phyloP scores from a whole-genome alignment of 2,113 vertebrate species.

The Istiophorus platypterus region DNA sequence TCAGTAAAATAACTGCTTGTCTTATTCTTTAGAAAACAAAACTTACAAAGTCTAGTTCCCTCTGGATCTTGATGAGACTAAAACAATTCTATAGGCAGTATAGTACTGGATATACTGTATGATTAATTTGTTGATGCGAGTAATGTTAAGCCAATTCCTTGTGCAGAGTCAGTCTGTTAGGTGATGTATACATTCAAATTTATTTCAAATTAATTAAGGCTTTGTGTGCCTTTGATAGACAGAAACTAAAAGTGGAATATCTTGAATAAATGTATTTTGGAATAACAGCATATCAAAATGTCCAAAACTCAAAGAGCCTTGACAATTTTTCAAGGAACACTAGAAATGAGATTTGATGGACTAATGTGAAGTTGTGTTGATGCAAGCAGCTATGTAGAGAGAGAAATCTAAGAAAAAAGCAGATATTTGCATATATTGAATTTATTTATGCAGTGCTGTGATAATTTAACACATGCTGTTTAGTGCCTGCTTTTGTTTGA shows the following conservation, averaged over 20 bases:
- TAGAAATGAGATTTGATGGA: background rate
- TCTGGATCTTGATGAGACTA: no score
- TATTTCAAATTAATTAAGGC: background rate
- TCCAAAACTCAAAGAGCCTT: background rate
- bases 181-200: background rate
- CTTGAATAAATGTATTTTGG: background rate
- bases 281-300: background rate
- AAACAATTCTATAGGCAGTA: no score
- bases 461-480: slow-evolving; percentile 17
- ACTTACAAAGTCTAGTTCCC: no score
- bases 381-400: background rate
- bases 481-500: slow-evolving; percentile 15
- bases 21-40: no score
- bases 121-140: no score
- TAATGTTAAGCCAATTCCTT: no score
- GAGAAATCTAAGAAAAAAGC: background rate
- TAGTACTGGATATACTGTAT: no score
- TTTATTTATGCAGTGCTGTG: slow-evolving; percentile 40
- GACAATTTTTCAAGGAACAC: background rate
- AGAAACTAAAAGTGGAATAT: background rate
- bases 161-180: background rate
- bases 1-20: background rate
- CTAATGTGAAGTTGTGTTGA: slow-evolving; percentile 7
- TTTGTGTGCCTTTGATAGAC: no score
- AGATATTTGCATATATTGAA: background rate